phyloP scores from a whole-genome alignment of 92 coral and sea anemone genomes.

The Metridium senile region DNA sequence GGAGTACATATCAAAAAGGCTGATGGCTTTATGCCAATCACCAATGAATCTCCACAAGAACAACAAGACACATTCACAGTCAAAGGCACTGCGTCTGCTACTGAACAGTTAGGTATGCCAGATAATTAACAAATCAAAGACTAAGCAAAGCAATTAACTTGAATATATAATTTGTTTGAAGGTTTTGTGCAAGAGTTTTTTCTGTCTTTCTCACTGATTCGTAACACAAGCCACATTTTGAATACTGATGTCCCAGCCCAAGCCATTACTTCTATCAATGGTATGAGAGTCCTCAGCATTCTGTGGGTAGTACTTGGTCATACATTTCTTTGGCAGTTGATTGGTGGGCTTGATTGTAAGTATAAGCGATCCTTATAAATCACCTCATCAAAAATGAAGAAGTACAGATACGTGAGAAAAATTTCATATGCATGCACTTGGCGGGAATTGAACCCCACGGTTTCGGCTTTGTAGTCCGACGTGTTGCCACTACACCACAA shows the following conservation, averaged over 20 bases:
- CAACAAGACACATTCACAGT: slow-evolving; percentile 14
- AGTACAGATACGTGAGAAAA: too few species aligned
- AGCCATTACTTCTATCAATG: slow-evolving; percentile 87
- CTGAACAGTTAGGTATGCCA: background rate
- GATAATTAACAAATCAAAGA: too few species aligned
- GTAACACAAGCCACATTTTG: slow-evolving; percentile 81
- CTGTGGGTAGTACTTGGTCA: slow-evolving; percentile 94
- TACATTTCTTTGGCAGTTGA: slow-evolving; percentile 33
- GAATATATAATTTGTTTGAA: too few species aligned
- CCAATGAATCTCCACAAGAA: slow-evolving; percentile 5
- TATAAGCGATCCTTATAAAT: background rate
- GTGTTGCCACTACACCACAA: too few species aligned
- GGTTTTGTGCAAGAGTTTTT: slow-evolving; percentile 65
- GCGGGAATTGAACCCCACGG: too few species aligned
- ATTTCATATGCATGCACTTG: too few species aligned
- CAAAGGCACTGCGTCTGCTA: background rate
- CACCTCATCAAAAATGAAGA: background rate
- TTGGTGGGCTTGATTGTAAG: slow-evolving; percentile 29
- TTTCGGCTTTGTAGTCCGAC: too few species aligned
- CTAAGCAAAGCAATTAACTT: too few species aligned
- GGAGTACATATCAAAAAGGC: background rate
- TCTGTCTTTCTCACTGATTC: slow-evolving; percentile 75
- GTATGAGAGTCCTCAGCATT: slow-evolving; percentile 92
- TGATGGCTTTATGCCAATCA: slow-evolving; percentile 25
- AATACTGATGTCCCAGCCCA: slow-evolving; percentile 72